These are phyloP conservation scores for Macrotis lagotis DNA, from an alignment of 2,113 vertebrate genomes.

Conservation along the genomic window DNA sequence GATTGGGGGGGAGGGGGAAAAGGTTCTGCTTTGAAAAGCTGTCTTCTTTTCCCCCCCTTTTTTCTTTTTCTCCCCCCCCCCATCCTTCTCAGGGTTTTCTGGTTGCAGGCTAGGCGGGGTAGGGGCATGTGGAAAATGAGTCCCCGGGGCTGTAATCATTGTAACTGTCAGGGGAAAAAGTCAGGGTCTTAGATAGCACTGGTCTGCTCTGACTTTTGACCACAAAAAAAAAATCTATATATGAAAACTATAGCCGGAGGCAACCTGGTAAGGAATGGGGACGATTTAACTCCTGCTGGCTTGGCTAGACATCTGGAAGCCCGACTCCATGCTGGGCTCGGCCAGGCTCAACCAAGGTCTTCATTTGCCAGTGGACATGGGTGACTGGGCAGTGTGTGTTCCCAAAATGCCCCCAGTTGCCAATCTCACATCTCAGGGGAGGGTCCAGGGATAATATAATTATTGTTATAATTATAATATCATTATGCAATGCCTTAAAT, in stretches of 20 bases:
- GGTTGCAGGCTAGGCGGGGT: slow-evolving; percentile 81
- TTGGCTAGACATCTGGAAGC: slow-evolving; percentile 61
- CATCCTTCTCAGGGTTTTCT: slow-evolving; percentile 31
- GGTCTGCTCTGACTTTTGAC: slow-evolving; percentile 79
- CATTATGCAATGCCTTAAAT: background rate
- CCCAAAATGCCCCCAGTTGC: background rate
- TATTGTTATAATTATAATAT: background rate
- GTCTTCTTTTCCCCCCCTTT: too few relatives aligned
- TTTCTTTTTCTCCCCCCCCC: background rate
- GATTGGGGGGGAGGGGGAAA: background rate
- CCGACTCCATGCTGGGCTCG: background rate
- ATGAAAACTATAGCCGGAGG: slow-evolving; percentile 77
- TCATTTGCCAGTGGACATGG: background rate
- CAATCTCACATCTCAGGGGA: background rate
- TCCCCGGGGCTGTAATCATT: slow-evolving; percentile 84
- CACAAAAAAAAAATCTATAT: slow-evolving; percentile 78
- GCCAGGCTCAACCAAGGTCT: background rate
- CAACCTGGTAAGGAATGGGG: slow-evolving; percentile 44
- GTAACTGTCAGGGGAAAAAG: slow-evolving; percentile 84
- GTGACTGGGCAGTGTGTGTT: background rate
- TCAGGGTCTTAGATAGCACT: slow-evolving; percentile 81
- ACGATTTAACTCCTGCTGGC: slow-evolving; percentile 73
- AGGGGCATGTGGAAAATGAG: slow-evolving; percentile 82
- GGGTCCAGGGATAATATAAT: background rate
- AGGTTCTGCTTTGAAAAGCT: background rate